Conservation (phyloP, 2,113 vertebrate genomes). For the Rhea pennata region DNA sequence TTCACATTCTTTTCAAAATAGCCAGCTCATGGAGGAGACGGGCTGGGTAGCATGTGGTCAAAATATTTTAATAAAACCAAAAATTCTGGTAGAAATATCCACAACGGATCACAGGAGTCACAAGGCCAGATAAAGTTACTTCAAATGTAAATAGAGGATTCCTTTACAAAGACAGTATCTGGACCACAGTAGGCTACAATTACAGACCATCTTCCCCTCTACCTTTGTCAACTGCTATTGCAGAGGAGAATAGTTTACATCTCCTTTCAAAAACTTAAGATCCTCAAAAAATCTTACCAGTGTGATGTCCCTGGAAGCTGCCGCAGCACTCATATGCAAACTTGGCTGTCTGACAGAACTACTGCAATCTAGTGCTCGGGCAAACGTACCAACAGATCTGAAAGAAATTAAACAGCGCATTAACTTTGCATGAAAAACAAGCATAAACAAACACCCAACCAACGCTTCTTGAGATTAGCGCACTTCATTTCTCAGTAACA, state of each 20-base stretch:
- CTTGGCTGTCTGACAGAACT: conserved; percentile 87
- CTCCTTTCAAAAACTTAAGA: neutral
- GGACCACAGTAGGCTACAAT: conserved; percentile 46
- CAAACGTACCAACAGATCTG: conserved; percentile 85
- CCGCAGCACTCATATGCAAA: conserved; percentile 86
- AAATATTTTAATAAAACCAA: neutral
- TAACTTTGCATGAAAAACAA: neutral
- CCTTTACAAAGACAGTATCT: conserved; percentile 7
- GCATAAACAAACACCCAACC: neutral
- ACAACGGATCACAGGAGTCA: neutral
- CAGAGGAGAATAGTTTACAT: neutral
- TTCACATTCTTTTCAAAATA: neutral
- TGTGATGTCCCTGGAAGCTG: conserved; percentile 85
- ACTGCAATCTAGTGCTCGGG: conserved; percentile 84
- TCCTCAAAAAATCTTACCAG: conserved; percentile 72
- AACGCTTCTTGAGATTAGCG: neutral
- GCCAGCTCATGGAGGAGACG: neutral
- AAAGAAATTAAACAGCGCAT: neutral
- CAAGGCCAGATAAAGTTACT: conserved; percentile 18
- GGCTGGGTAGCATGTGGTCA: neutral
- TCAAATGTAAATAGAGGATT: conserved; percentile 39
- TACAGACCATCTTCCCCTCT: conserved; percentile 40
- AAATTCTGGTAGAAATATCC: neutral
- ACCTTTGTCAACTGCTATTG: neutral
- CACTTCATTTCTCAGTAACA: neutral